Base-by-base conservation (phyloP, 2,797 vertebrate genomes). In the Telmatherina bonti region DNA sequence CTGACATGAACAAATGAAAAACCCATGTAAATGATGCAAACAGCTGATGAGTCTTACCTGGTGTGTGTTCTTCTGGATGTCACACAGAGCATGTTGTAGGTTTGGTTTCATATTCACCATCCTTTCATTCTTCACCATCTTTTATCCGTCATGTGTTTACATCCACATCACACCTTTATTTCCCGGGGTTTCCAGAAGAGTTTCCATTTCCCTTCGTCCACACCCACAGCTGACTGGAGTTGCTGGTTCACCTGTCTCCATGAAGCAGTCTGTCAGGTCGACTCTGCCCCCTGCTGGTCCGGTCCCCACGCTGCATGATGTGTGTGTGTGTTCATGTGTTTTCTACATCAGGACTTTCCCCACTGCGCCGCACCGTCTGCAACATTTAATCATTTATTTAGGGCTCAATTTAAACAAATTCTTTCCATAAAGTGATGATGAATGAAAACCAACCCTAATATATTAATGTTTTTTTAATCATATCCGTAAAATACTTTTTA, bases 151-250 rank as follows among this genome's bases (percentile, higher is more conserved):
- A 49, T 43, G 20, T 81, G 10, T 26, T 31, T 22, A n/a, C 29
- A 29, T 38, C 7, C 55, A 49, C 30, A 54, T 9, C 30, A 26
- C 0, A 4, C 72, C 67, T 54, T 41, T 67, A 54, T 78, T 63
- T 52, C 16, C 82, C 43, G 83, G 87, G 86, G 83, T 72, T 89
- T 61, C 85, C 86, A 41, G 62, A 49, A 18, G 33, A 62, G 80
- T 79, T 84, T 83, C 58, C 16, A 9, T 81, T 74, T 81, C 38
- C 27, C 22, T 5, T 7, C 7, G 45, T 16, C 29, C n/a, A n/a
- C n/a, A n/a, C n/a, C n/a, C n/a, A n/a, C n/a, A n/a, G n/a, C n/a
- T n/a, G n/a, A n/a, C n/a, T n/a, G n/a, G n/a, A n/a, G n/a, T n/a
- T n/a, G n/a, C n/a, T 0, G 4, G 10, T 3, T 8, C 11, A 31